Conservation (phyloP, 2,113 vertebrate species). For the Heterochromis multidens region DNA sequence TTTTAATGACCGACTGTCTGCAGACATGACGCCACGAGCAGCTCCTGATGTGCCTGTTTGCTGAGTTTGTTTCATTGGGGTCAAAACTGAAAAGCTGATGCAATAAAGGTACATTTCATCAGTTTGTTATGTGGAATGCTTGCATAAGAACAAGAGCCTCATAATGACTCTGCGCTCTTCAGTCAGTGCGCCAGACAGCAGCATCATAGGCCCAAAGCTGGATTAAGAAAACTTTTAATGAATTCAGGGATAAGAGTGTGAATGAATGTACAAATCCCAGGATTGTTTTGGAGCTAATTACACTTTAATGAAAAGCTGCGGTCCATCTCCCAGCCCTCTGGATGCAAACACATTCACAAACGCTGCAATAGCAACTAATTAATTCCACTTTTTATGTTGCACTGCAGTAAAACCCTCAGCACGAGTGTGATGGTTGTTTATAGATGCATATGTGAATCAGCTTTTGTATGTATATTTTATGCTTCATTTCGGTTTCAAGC, state of each 20-base stretch:
- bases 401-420: not conserved
- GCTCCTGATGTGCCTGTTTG: too few species aligned
- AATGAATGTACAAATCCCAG: not conserved
- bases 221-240: slow-evolving; percentile 1
- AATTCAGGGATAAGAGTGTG: not conserved
- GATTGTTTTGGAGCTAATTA: slow-evolving; percentile 19
- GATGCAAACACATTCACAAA: slow-evolving; percentile 5
- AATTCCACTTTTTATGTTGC: not conserved
- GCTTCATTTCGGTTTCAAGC: not conserved
- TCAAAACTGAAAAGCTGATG: not conserved
- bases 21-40: not conserved
- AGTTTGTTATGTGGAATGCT: not conserved
- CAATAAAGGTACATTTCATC: not conserved
- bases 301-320: slow-evolving; percentile 21
- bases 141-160: not conserved
- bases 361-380: not conserved
- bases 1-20: rapidly evolving
- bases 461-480: not conserved
- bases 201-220: not conserved
- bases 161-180: not conserved
- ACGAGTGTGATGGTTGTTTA: not conserved
- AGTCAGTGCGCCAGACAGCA: not conserved
- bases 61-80: not conserved
- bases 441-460: not conserved
- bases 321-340: not conserved